Evolutionary conservation across 2,888 invertebrate genomes (phyloP).

Genomic region (Erynnis tages): DNA sequence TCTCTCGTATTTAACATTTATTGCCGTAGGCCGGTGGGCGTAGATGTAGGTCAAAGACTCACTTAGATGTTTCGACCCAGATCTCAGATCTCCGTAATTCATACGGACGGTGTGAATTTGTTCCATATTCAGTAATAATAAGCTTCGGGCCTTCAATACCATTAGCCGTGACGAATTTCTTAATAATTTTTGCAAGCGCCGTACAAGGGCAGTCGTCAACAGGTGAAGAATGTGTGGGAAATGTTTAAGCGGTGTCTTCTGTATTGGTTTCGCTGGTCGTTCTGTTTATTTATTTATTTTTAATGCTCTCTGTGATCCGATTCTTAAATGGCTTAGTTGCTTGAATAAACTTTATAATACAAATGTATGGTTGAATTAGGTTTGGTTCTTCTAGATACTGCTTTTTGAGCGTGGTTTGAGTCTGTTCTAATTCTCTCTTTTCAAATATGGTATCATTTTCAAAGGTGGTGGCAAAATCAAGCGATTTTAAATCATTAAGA

Average conservation of each 20-base stretch:
- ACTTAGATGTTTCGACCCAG: conserved; percentile 39
- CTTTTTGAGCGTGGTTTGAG: too few species aligned
- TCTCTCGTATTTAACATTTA: conserved; percentile 29
- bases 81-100: conserved; percentile 33
- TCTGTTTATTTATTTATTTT: neutral
- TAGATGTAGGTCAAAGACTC: conserved; percentile 41
- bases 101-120: conserved; percentile 30
- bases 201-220: conserved; percentile 8
- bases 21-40: conserved; percentile 31
- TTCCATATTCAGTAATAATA: conserved; percentile 27
- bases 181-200: conserved; percentile 6
- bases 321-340: too few species aligned
- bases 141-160: conserved; percentile 7
- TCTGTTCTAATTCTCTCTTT: too few species aligned
- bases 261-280: neutral
- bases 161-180: conserved; percentile 19
- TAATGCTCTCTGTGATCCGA: too few species aligned
- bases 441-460: too few species aligned
- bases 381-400: too few species aligned
- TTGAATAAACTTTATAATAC: too few species aligned
- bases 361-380: too few species aligned
- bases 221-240: conserved; percentile 6
- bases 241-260: neutral
- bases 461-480: too few species aligned
- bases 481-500: too few species aligned